Evolutionary conservation across 2,113 vertebrate species (phyloP).

Genomic region (Lepus europaeus): DNA sequence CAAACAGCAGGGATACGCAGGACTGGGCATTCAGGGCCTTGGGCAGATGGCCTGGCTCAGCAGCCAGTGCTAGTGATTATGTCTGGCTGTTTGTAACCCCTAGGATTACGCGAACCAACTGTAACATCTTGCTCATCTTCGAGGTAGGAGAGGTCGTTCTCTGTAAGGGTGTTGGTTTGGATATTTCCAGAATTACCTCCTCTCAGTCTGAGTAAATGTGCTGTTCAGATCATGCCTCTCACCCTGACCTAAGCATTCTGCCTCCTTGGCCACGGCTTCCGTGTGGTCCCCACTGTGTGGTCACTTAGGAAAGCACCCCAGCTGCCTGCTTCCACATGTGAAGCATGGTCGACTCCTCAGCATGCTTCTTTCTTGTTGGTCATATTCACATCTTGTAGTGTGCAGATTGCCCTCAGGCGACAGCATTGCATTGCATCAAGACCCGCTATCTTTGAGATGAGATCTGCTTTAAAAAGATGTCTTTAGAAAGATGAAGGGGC

Average conservation of each 20-base stretch:
- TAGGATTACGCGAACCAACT: background rate
- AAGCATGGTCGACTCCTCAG: background rate
- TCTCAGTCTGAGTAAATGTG: background rate
- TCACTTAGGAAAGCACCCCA: background rate
- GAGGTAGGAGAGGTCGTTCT: background rate
- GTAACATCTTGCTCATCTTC: conserved; percentile 23
- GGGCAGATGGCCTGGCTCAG: background rate
- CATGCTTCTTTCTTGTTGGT: background rate
- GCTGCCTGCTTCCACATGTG: background rate
- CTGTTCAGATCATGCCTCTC: background rate
- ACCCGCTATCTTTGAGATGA: background rate
- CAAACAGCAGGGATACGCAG: background rate
- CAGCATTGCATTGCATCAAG: background rate
- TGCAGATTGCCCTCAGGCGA: background rate
- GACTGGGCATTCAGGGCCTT: background rate
- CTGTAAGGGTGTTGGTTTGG: conserved; percentile 17
- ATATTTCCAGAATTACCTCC: background rate
- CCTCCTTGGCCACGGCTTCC: background rate
- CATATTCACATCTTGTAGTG: conserved; percentile 9
- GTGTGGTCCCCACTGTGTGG: background rate
- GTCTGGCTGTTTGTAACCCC: conserved; percentile 48
- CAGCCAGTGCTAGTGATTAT: conserved; percentile 32
- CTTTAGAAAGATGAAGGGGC: background rate
- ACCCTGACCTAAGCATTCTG: background rate
- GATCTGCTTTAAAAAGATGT: background rate